Evolutionary conservation across 2,888 invertebrate genomes (phyloP), one percentile per base, ranked within the genome.

Genomic region (Eustalomyia histrio): DNA sequence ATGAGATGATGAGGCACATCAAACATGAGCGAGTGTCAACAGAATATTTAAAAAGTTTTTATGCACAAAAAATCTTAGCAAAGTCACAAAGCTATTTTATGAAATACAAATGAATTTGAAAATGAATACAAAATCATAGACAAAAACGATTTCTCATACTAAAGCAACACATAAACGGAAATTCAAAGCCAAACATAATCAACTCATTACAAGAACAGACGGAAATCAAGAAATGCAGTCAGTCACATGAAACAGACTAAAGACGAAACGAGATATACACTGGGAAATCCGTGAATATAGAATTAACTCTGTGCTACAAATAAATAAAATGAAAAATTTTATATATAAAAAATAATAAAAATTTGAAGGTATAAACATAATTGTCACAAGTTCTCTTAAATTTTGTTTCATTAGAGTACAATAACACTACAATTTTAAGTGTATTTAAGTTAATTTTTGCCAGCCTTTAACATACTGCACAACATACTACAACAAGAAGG

Each of bases 161-260:
- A 43, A 18, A 24, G 21, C 5, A 21, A 29, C 47, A 67, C 14
- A n/a, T 60, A 71, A 81, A 74, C 60, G 76, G 76, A 78, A 76
- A 83, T 79, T 73, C 83, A 84, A 84, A 83, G 80, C 83, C 84
- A 84, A 85, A 84, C 84, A 84, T 83, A 85, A 85, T 85, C 85
- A 85, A 84, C 85, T 84, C 85, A 85, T 85, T 85, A 85, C 85
- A 83, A 76, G 75, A 84, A 79, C 83, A 83, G 83, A 80, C 83
- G 83, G 79, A 84, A 82, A 82, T 82, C 81, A 76, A 71, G 65
- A 76, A 73, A 63, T 80, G 65, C 81, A 73, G 78, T 81, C 73
- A 24, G 50, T 58, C 68, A 67, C 14, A 73, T 52, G 79, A 53
- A 69, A 64, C 64, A 71, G 79, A 65, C 67, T 58, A 57, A 17